Evolutionary conservation across 1,140 invertebrate species (phyloP), one percentile per base, ranked within the genome.

Genomic region (Drosophila kikkawai): DNA sequence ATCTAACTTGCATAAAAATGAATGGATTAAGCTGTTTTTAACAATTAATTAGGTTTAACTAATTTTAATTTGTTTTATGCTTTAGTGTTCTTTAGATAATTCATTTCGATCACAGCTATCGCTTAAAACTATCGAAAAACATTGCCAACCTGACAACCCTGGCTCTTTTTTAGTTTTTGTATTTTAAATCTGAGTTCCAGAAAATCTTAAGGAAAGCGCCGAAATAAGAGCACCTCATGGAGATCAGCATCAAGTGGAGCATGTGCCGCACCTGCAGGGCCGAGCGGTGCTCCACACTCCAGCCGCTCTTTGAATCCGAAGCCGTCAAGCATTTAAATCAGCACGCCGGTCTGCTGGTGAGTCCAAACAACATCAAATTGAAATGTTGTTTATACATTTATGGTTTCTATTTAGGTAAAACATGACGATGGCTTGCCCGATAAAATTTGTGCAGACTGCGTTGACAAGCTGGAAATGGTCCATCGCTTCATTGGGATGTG

Each of bases 161-260:
- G 9, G 9, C 26, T 9, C 15, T 11, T 41, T 22, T 39, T 13
- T 26, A 29, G 3, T 19, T 34, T 53, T 26, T 26, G 17, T 22
- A 5, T 17, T 71, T 73, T 60, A 17, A 53, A 61, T 73, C 34
- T 26, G 8, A 29, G 13, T 36, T 64, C 0, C 0, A 37, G 26
- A 13, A 1, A 19, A 45, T 37, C n/a, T 17, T 44, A 22, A 7
- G 7, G 9, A 61, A 13, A 41, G 0, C 19, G 6, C 0, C 13
- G 4, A 32, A 39, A 37, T 7, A 9, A 39, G 63, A 37, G 13
- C 6, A 47, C 17, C 4, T 13, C 0, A 91, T 91, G 90, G 90
- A 91, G 59, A 84, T 91, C 29, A 79, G 67, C 29, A 91, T 91
- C 50, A 91, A 86, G 13, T 92, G 91, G 91, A 88, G 55, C 11